Base-by-base conservation (phyloP, 2,888 invertebrate species). In the Eustalomyia histrio region DNA sequence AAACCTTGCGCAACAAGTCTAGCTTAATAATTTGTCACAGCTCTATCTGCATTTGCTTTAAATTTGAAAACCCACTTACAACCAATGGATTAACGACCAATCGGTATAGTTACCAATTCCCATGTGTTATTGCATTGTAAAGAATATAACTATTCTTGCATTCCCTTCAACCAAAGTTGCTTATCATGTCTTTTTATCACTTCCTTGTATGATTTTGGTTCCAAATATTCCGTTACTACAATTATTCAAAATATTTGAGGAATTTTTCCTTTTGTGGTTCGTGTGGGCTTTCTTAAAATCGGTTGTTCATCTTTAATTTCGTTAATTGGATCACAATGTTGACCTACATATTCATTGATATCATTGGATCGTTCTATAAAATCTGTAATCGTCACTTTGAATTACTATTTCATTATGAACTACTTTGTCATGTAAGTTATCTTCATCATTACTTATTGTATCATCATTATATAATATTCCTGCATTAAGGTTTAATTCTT, bases 51-150 rank as follows among this genome's bases (percentile, higher is more conserved):
- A 21, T 33, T 17, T 3, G 2, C 1, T 43, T 67, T 67, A 9
- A 67, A 1, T n/a, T 55, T 55, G 24, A 55, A 55, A 39, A 67
- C 18, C 67, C 67, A 55, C 43, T 43, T 67, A n/a, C 67, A 55
- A n/a, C 55, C 39, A 43, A 67, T 55, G 9, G 55, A 12, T 24
- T 55, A 55, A 21, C 55, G 29, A 2, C 16, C 55, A 2, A 24
- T 24, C 24, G 55, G 67, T 16, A 67, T 35, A 16, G 16, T 8
- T 52, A 21, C 33, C 24, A 64, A 33, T 7, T 18, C 6, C 33
- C 64, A 64, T 21, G 50, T 63, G n/a, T 29, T 33, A 33, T 29
- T 64, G 6, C n/a, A 12, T 58, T 33, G 33, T 33, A 58, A 16
- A 9, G 57, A 58, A 16, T n/a, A n/a, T n/a, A 58, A 58, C 9